These are phyloP conservation scores for Catamblyrhynchus diadema DNA, from an alignment of 2,797 vertebrate species.

Conservation along the genomic window DNA sequence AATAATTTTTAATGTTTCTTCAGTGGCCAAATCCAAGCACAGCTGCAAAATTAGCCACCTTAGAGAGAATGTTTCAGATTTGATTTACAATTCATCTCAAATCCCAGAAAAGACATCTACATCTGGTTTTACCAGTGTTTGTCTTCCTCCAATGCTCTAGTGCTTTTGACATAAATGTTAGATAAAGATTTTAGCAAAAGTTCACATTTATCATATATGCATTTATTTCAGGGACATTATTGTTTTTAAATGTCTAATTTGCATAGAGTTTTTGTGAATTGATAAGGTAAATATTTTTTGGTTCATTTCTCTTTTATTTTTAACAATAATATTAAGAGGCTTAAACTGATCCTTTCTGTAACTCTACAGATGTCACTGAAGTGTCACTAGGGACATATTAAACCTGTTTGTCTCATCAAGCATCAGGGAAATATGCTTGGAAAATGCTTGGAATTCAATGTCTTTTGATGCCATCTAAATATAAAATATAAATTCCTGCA, in stretches of 20 bases:
- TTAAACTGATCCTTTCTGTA: neutral
- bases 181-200: neutral
- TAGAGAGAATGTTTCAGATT: neutral
- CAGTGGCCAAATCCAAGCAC: neutral
- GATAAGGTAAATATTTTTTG: accelerated
- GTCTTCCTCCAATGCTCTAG: neutral
- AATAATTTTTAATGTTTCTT: neutral
- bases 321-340: neutral
- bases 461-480: neutral
- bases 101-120: neutral
- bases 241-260: neutral
- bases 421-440: neutral
- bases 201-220: neutral
- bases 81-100: neutral
- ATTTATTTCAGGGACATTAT: neutral
- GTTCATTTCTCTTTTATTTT: neutral
- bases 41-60: neutral
- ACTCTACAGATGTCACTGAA: accelerated
- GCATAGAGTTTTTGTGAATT: neutral
- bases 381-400: neutral
- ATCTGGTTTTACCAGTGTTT: neutral
- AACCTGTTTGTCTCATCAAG: neutral
- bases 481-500: neutral
- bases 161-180: neutral
- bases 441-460: neutral